These are phyloP conservation scores for Latrodectus elegans DNA, from an alignment of 2,888 invertebrate species.

Conservation along the genomic window DNA sequence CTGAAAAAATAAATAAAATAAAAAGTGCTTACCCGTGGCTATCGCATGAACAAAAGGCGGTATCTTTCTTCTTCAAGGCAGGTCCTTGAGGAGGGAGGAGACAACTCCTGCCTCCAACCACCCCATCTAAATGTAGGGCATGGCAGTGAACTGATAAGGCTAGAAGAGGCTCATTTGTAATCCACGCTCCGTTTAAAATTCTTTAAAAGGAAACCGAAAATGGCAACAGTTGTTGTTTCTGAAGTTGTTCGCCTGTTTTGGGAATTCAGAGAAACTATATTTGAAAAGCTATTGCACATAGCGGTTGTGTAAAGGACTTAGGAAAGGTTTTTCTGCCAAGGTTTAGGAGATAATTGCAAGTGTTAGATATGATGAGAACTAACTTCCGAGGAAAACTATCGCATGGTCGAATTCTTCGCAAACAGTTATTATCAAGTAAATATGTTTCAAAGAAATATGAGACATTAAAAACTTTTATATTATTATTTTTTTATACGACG, in stretches of 20 bases:
- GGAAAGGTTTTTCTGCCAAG: too few species aligned
- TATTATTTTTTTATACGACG: too few species aligned
- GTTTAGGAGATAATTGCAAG: too few species aligned
- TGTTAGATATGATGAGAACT: too few species aligned
- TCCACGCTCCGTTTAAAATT: constrained; percentile 52
- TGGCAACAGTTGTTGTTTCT: constrained; percentile 48
- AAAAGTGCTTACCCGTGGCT: neutral
- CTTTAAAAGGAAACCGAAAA: constrained; percentile 29
- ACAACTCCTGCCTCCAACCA: constrained; percentile 2
- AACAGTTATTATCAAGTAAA: too few species aligned
- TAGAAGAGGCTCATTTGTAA: constrained; percentile 42
- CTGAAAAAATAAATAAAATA: neutral
- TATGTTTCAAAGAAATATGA: too few species aligned
- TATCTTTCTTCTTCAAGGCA: constrained; percentile 25
- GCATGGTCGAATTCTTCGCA: too few species aligned
- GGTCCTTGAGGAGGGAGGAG: neutral
- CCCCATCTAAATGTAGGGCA: constrained; percentile 10
- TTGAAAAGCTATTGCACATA: neutral
- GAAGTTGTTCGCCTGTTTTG: neutral
- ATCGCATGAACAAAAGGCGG: constrained; percentile 3
- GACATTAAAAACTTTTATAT: too few species aligned
- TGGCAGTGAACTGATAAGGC: constrained; percentile 40
- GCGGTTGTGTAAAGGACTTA: too few species aligned
- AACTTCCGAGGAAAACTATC: too few species aligned
- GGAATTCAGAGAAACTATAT: neutral